A percentile compares a stretch with the other conserved stretches of the same genome.
Conservation (phyloP, 2,888 invertebrate genomes). For the Eupithecia insigniata region DNA sequence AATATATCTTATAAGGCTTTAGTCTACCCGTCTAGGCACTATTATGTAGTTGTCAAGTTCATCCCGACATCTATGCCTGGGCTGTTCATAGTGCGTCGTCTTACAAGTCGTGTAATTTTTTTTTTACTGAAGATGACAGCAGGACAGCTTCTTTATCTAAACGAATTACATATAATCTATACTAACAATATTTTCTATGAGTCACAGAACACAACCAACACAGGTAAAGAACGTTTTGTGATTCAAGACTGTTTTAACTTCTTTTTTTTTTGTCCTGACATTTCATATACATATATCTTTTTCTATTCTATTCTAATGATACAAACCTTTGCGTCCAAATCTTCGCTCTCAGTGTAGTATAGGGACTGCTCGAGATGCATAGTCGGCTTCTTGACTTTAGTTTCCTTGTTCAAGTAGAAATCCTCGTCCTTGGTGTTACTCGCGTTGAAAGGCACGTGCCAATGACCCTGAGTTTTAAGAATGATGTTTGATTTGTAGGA, state of each 20-base stretch:
- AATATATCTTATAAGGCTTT: not conserved
- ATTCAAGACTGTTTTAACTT: not conserved
- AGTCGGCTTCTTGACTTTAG: slow-evolving; percentile 58
- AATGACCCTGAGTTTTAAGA: slow-evolving; percentile 56
- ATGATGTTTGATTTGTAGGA: not conserved
- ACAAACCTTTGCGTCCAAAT: slow-evolving; percentile 57
- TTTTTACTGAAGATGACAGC: no score
- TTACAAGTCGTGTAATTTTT: not conserved
- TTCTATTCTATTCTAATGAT: not conserved
- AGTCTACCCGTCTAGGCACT: not conserved
- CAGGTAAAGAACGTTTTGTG: not conserved
- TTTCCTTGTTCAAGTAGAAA: slow-evolving; percentile 53
- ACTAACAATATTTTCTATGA: not conserved
- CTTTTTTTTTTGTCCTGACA: not conserved
- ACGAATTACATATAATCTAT: not conserved
- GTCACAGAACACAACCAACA: not conserved
- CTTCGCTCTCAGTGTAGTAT: slow-evolving; percentile 52
- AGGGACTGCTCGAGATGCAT: slow-evolving; percentile 57
- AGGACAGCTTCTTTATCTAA: no score
- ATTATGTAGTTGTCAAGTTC: not conserved
- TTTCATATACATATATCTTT: not conserved
- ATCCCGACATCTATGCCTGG: not conserved
- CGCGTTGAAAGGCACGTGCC: slow-evolving; percentile 61
- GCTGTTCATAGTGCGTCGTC: not conserved
- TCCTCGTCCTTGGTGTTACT: slow-evolving; percentile 55